phyloP scores from a whole-genome alignment of 2,113 vertebrate species.

The Campylorhamphus procurvoides region DNA sequence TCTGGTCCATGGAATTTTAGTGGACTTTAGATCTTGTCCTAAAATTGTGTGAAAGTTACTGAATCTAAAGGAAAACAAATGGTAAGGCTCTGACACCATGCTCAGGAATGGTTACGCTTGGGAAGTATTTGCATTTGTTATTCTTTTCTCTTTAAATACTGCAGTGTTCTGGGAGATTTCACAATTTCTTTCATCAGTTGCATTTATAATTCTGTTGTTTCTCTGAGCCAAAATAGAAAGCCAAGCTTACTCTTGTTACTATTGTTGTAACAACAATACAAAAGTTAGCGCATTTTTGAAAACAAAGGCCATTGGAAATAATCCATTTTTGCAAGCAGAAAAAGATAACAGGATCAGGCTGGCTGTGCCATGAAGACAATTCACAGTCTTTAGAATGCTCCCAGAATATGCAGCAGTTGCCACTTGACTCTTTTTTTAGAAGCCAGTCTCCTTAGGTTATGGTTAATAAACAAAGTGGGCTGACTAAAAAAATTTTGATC shows the following conservation, averaged over 20 bases:
- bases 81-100: neutral
- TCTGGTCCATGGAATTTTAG: neutral
- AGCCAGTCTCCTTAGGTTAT: neutral
- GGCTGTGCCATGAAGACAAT: neutral
- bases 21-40: neutral
- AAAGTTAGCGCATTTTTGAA: conserved; percentile 12
- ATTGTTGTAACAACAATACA: conserved; percentile 2
- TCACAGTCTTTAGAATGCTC: neutral
- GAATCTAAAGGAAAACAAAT: neutral
- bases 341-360: neutral
- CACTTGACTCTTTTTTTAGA: neutral
- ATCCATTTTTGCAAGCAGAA: neutral
- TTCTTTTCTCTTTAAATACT: neutral
- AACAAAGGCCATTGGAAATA: neutral
- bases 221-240: conserved; percentile 22
- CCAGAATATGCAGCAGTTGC: neutral
- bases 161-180: neutral
- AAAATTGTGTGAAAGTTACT: neutral
- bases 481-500: neutral
- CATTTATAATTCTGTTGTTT: neutral
- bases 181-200: neutral
- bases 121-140: neutral
- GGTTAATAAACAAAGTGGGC: neutral
- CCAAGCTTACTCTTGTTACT: neutral
- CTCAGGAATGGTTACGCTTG: neutral